These are phyloP conservation scores for Pterocles gutturalis DNA, from an alignment of 2,113 vertebrate species.

Conservation along the genomic window DNA sequence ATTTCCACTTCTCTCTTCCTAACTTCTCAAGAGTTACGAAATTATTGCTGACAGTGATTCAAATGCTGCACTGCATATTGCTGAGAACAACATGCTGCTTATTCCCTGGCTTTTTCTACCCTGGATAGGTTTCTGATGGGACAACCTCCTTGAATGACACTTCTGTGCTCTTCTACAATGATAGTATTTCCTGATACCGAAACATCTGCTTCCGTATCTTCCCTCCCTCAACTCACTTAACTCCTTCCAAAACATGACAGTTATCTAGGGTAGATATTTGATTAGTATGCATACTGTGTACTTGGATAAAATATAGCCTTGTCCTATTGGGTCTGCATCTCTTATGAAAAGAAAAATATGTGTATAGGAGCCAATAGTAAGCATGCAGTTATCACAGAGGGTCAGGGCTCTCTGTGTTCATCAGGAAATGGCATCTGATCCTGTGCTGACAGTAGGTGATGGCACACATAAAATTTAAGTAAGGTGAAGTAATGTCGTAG, in stretches of 20 bases:
- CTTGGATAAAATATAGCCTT: background rate
- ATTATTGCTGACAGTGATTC: background rate
- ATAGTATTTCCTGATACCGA: background rate
- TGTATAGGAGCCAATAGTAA: background rate
- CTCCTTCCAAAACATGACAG: background rate
- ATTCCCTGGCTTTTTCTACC: background rate
- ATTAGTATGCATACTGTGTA: background rate
- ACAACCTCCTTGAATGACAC: background rate
- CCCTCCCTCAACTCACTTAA: background rate
- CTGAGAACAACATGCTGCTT: background rate
- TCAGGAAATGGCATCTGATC: background rate
- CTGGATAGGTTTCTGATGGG: background rate
- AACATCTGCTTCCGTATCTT: background rate
- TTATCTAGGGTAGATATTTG: background rate
- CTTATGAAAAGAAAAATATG: background rate
- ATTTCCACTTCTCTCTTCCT: background rate
- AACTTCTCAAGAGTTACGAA: background rate
- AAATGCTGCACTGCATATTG: fast-evolving
- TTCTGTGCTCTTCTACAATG: background rate
- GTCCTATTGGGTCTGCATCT: background rate
- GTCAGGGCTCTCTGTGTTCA: background rate
- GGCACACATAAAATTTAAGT: background rate
- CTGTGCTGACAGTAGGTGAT: background rate
- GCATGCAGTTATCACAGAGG: background rate
- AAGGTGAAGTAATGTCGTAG: background rate